Evolutionary conservation across 2,888 invertebrate genomes (phyloP), one percentile per base, ranked within the genome.

Genomic region (Callimorpha dominula): DNA sequence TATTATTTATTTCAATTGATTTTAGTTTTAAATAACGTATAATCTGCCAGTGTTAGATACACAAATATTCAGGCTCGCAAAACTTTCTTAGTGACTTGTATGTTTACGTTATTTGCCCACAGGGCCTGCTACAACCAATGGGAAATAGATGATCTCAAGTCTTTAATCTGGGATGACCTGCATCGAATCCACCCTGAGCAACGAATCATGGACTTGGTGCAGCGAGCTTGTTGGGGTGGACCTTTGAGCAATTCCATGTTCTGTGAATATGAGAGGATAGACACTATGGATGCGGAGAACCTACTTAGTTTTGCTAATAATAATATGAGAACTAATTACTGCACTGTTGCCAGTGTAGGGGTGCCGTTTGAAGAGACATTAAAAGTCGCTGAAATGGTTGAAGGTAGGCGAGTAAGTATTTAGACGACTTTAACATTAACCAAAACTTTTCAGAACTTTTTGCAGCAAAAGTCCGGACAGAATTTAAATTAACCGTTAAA

Each of bases 301-400:
- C 70, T 95, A 7, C 80, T 82, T 40, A 71, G 77, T 12, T 95
- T 86, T 72, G 85, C 85, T 0, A 71, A 70, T 7, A 73, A 70
- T 0, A 84, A 93, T 76, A 93, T 88, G 76, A 89, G 82, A 66
- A 81, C 90, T 1, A 86, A 86, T 12, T 78, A 83, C 3, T 94
- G 94, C 70, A 80, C 90, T 0, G 88, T 95, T 0, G 91, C 89
- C 1, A 93, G 91, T 76, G 80, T 90, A 0, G 94, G 95, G 0
- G 73, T 94, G 12, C 90, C 92, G 0, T 94, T 91, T 71, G 93
- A 94, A 7, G 93, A 94, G 65, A 88, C 90, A 0, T 65, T 94
- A 72, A 88, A 89, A 67, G 68, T 95, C 52, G 93, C 93, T 0
- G 92, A 94, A 77, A 79, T 77, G 43, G 82, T 93, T 12, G 88